Base-by-base conservation (phyloP, 2,113 vertebrate species). In the Alligator mississippiensis region DNA sequence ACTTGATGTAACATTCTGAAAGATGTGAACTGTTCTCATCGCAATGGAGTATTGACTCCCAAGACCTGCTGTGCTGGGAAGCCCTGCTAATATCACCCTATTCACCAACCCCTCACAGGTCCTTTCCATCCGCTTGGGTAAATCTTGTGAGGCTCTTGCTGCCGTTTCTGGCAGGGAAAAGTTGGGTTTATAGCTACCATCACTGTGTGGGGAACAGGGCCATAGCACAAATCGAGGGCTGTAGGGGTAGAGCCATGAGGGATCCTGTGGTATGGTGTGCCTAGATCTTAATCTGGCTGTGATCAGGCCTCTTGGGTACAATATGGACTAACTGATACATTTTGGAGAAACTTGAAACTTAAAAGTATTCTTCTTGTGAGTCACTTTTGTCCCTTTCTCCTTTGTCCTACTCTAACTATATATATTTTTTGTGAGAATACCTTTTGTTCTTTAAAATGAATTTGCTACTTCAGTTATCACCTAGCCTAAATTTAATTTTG, bases 201-300 rank as follows among this genome's bases (percentile, higher is more conserved):
- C 24, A 16, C 60, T 76, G 30, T 5, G 3, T 22, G 63, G n/a
- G 12, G 0, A 1, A 19, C 15, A 54, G 59, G 5, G 9, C 0
- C 0, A 47, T 79, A 59, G 15, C 70, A 6, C 2, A 19, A 87
- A 84, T 10, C 30, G 1, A 0, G 57, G 27, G 54, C 68, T 79
- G n/a, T 66, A 57, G 13, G 79, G 77, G 18, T 66, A 47, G 17
- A 28, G 90, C 25, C 6, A 4, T 2, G 58, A 84, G 66, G 78
- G 91, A 28, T 34, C 21, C 11, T 0, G 25, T 66, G 28, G n/a
- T 86, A 1, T 70, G 2, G 70, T 6, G 62, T 68, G 1, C 3
- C 7, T 70, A 30, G 30, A 30, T 72, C 66, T 60, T 9, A 63
- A 25, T 55, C 28, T 81, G 13, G 38, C 5, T 38, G 68, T 81